Conservation (phyloP, 1,140 invertebrate genomes). For the Amphibalanus amphitrite region DNA sequence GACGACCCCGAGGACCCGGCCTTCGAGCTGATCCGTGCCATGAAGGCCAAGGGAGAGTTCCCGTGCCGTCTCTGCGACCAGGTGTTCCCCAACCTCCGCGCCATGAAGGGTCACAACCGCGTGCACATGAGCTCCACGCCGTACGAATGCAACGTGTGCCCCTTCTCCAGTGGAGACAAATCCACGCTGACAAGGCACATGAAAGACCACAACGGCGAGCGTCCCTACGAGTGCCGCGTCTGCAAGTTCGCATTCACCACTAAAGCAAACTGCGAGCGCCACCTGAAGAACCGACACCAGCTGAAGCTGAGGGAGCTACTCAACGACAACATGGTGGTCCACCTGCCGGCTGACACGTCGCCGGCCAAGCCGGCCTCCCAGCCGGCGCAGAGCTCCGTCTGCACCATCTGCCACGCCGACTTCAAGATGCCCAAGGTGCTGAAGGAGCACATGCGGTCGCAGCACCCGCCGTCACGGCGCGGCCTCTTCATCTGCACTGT, state of each 20-base stretch:
- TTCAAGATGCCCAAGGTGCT: constrained; percentile 17
- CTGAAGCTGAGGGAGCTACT: background rate
- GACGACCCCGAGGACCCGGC: background rate
- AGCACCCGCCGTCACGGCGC: constrained; percentile 12
- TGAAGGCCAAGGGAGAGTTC: constrained; percentile 72
- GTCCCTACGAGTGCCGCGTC: constrained; percentile 80
- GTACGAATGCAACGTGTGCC: constrained; percentile 83
- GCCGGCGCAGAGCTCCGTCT: background rate
- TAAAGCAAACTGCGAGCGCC: constrained; percentile 66
- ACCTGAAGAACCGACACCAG: constrained; percentile 50
- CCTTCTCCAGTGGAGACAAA: constrained; percentile 74
- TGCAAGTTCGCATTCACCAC: constrained; percentile 94
- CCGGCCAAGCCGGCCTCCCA: background rate
- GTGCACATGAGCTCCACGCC: constrained; percentile 26
- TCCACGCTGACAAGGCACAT: constrained; percentile 73
- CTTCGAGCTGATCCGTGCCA: constrained; percentile 20
- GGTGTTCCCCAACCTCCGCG: constrained; percentile 70
- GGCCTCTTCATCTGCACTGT: constrained; percentile 1
- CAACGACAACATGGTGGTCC: background rate
- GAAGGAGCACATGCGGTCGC: constrained; percentile 19
- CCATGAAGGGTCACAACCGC: constrained; percentile 66
- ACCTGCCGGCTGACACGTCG: background rate
- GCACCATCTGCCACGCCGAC: constrained; percentile 28
- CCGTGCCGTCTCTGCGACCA: constrained; percentile 67
- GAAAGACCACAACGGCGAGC: constrained; percentile 81